A percentile compares a stretch with the other conserved stretches of the same genome.
Conservation (phyloP, 1,140 invertebrate species). For the Drosophila nikananu region DNA sequence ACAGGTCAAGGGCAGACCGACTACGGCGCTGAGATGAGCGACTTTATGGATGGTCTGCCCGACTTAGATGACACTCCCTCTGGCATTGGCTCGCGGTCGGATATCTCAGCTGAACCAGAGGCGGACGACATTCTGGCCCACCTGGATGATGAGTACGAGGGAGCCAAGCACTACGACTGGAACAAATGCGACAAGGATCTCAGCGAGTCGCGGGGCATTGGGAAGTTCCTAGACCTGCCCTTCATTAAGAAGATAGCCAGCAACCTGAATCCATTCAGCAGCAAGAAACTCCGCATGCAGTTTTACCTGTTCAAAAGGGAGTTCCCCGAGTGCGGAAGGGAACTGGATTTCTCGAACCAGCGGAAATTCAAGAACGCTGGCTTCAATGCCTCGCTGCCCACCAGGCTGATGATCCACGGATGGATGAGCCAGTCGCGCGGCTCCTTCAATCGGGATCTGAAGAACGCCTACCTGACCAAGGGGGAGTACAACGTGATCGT, state of each 20-base stretch:
- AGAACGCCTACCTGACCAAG: conserved; percentile 86
- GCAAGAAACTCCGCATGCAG: conserved; percentile 58
- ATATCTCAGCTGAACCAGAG: conserved; percentile 43
- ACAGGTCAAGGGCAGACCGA: conserved; percentile 41
- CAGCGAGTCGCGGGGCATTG: conserved; percentile 53
- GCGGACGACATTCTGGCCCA: conserved; percentile 41
- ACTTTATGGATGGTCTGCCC: conserved; percentile 54
- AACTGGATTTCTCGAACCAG: conserved; percentile 52
- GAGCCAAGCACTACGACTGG: conserved; percentile 59
- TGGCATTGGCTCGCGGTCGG: conserved; percentile 40
- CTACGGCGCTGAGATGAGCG: conserved; percentile 62
- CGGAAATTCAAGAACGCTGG: conserved; percentile 37
- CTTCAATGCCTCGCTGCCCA: conserved; percentile 72
- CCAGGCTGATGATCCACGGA: conserved; percentile 78
- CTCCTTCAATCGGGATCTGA: conserved; percentile 79
- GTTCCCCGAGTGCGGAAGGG: conserved; percentile 66
- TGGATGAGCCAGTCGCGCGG: conserved; percentile 83
- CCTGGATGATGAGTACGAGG: conserved; percentile 65
- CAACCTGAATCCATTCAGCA: conserved; percentile 70
- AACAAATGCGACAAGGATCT: conserved; percentile 77
- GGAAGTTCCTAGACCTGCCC: conserved; percentile 63
- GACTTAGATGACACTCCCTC: conserved; percentile 38
- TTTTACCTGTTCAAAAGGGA: conserved; percentile 74
- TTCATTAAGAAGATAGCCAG: conserved; percentile 72
- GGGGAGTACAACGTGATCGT: conserved; percentile 88